These are phyloP conservation scores for Labeo calbasu DNA, from an alignment of 2,797 vertebrate species.

Conservation along the genomic window DNA sequence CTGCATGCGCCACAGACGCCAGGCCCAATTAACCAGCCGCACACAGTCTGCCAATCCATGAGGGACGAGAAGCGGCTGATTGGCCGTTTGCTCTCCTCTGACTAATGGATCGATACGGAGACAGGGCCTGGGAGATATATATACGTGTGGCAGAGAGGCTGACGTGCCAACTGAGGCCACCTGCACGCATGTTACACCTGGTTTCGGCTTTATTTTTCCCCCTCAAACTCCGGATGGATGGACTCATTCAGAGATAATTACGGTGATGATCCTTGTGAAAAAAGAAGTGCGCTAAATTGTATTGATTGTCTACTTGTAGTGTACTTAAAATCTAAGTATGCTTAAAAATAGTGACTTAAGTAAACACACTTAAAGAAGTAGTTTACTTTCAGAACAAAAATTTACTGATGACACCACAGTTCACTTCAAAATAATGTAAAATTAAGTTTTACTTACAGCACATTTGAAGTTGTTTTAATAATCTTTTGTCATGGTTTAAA, in stretches of 20 bases:
- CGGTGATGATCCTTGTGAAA: constrained; percentile 17
- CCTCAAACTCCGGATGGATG: background rate
- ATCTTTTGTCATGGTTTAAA: too few species aligned
- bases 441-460: too few species aligned
- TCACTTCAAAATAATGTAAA: too few species aligned
- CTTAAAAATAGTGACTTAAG: too few species aligned
- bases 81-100: constrained; percentile 61
- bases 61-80: constrained; percentile 56
- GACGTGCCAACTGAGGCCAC: background rate
- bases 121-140: constrained; percentile 27
- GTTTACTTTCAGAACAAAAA: too few species aligned
- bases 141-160: background rate
- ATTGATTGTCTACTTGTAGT: background rate
- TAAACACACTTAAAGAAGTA: too few species aligned
- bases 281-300: background rate
- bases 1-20: constrained; percentile 69
- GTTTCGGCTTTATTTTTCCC: constrained; percentile 2
- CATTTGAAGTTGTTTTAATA: too few species aligned
- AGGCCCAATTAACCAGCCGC: constrained; percentile 74
- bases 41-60: constrained; percentile 65
- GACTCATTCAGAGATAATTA: constrained; percentile 32
- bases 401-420: too few species aligned
- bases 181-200: constrained; percentile 3
- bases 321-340: background rate
- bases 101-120: constrained; percentile 67